Evolutionary conservation across 1,140 invertebrate species (phyloP).

Genomic region (Cydia splendana): DNA sequence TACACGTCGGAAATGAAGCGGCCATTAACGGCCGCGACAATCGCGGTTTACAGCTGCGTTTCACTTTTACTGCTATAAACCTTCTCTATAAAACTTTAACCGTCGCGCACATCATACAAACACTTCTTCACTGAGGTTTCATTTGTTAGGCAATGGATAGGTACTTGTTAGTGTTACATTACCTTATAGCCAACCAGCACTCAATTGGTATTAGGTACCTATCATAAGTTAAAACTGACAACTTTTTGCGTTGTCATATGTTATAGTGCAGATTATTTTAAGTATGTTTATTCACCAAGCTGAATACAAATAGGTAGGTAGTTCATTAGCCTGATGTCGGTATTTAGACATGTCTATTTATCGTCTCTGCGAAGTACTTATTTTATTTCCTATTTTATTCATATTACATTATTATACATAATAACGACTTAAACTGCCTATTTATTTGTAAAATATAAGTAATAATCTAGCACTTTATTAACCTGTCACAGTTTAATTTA

Average conservation of each 20-base stretch:
- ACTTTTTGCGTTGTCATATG: no score
- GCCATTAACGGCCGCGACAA: conserved; percentile 49
- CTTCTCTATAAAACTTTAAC: conserved; percentile 58
- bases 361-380: neutral
- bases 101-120: conserved; percentile 40
- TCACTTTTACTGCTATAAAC: conserved; percentile 64
- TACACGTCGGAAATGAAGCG: conserved; percentile 36
- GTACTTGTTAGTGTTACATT: neutral
- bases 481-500: neutral
- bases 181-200: neutral
- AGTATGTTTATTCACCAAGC: no score
- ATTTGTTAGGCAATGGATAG: neutral
- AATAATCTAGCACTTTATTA: neutral
- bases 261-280: no score
- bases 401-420: neutral
- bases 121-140: conserved; percentile 11
- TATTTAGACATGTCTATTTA: no score
- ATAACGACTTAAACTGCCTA: neutral
- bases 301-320: no score
- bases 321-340: no score
- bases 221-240: no score
- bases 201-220: no score
- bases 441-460: neutral
- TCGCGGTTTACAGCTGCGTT: conserved; percentile 60
- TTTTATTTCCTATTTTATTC: neutral